phyloP scores from a whole-genome alignment of 1,140 invertebrate species.

The Saccostrea echinata region DNA sequence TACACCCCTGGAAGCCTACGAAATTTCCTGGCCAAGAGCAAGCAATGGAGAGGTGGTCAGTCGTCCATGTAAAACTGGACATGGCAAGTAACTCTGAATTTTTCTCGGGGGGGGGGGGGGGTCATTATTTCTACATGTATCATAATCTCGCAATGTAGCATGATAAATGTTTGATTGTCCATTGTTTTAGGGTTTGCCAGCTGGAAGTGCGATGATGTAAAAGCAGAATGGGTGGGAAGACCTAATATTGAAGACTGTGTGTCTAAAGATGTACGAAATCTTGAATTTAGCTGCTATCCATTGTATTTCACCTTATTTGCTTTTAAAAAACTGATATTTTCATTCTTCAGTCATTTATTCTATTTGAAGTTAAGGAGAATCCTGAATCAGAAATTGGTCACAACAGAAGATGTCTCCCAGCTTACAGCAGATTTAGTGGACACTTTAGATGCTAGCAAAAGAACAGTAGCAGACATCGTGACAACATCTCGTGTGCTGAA shows the following conservation, averaged over 20 bases:
- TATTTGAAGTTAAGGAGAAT: neutral
- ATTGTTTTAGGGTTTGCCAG: conserved; percentile 55
- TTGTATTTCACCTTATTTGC: neutral
- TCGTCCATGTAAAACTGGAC: conserved; percentile 30
- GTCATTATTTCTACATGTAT: neutral
- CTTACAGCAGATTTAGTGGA: conserved; percentile 41
- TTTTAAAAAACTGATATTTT: neutral
- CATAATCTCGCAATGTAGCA: neutral
- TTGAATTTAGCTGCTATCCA: conserved; percentile 44
- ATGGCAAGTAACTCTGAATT: conserved; percentile 21
- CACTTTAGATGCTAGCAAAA: neutral
- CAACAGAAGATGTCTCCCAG: conserved; percentile 41
- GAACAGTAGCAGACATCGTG: conserved; percentile 47
- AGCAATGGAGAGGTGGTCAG: neutral
- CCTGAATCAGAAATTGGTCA: neutral
- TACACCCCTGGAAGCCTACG: conserved; percentile 35
- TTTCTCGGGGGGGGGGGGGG: neutral
- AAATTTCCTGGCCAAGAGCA: conserved; percentile 48
- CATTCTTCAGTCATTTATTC: too few species aligned
- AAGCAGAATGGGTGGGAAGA: conserved; percentile 59
- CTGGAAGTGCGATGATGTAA: conserved; percentile 57
- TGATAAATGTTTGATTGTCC: neutral
- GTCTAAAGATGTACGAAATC: conserved; percentile 58
- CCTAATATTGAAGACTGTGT: conserved; percentile 64
- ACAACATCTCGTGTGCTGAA: conserved; percentile 37